Conservation (phyloP, 2,888 invertebrate species). For the Danaus chrysippus region DNA sequence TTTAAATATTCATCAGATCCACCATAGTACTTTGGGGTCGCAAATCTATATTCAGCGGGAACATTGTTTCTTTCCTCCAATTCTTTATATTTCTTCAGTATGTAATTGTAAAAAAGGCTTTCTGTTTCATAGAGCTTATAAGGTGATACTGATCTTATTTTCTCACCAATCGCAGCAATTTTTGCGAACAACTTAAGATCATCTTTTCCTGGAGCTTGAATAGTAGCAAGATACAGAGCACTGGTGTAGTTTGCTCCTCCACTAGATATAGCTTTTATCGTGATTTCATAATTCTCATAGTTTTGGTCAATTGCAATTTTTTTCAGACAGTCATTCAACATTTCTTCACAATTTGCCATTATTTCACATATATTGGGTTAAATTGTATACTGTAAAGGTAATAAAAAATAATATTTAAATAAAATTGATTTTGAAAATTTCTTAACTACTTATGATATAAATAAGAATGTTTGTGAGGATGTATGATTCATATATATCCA, state of each 20-base stretch:
- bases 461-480: no score
- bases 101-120: conserved; percentile 33
- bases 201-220: conserved; percentile 29
- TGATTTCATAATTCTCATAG: conserved; percentile 36
- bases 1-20: conserved; percentile 26
- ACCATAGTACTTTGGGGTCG: conserved; percentile 35
- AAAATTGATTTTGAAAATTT: no score
- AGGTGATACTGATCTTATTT: conserved; percentile 26
- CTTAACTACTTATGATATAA: no score
- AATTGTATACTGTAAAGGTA: no score
- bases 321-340: no score
- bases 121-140: conserved; percentile 35
- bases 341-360: no score
- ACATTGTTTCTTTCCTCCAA: conserved; percentile 36
- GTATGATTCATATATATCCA: no score
- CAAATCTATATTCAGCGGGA: conserved; percentile 35
- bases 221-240: conserved; percentile 36
- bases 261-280: conserved; percentile 38
- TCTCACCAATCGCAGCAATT: conserved; percentile 31
- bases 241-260: conserved; percentile 52
- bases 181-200: no score
- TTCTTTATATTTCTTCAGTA: conserved; percentile 32
- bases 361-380: no score
- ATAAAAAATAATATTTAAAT: no score
- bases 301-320: conserved; percentile 18